Conservation (phyloP, 2,113 vertebrate species). For the Morphnarchus princeps region DNA sequence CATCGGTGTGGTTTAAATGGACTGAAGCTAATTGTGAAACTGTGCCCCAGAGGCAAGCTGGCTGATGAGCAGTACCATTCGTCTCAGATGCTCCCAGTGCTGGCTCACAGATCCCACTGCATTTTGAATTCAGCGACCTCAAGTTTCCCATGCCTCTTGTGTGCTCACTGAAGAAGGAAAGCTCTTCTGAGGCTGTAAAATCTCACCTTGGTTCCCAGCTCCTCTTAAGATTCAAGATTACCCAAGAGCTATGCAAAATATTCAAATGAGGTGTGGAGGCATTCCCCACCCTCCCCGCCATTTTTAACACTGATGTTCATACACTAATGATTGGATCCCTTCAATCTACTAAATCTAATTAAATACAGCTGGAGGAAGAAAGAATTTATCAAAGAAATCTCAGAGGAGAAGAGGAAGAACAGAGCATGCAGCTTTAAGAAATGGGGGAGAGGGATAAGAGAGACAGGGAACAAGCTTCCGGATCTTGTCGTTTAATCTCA, state of each 20-base stretch:
- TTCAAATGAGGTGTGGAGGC: neutral
- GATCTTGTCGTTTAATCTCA: neutral
- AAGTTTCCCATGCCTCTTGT: neutral
- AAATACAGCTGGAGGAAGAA: neutral
- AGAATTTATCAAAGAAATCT: neutral
- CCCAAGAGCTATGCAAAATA: neutral
- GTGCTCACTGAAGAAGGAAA: neutral
- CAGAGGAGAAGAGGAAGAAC: neutral
- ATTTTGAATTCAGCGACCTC: neutral
- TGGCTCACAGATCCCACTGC: neutral
- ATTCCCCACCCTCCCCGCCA: rapidly evolving
- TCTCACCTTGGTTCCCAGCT: neutral
- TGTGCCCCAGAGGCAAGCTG: neutral
- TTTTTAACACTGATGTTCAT: neutral
- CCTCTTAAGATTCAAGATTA: neutral
- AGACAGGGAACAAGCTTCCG: neutral
- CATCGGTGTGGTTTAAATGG: neutral
- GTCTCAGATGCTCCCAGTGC: neutral
- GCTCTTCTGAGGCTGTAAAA: neutral
- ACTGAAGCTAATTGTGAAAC: neutral
- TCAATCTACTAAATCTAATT: neutral
- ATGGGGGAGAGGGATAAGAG: neutral
- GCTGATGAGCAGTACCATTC: neutral
- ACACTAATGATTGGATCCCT: neutral
- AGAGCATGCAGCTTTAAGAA: neutral